phyloP scores from a whole-genome alignment of 2,113 vertebrate species.

The Neolamprologus falcicula region DNA sequence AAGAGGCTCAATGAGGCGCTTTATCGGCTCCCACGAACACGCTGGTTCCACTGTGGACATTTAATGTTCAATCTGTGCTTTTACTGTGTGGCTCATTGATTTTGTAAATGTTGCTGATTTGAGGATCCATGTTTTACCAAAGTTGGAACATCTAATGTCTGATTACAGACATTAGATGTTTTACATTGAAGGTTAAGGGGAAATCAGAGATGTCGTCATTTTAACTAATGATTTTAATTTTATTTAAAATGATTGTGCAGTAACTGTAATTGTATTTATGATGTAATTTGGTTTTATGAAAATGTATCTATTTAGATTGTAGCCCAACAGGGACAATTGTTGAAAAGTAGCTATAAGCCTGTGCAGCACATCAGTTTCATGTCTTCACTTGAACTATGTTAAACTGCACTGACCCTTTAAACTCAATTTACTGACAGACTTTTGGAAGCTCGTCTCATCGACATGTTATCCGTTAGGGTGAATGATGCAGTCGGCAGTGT shows the following conservation, averaged over 20 bases:
- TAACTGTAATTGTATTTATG: neutral
- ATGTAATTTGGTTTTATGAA: neutral
- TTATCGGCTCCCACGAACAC: neutral
- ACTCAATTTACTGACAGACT: neutral
- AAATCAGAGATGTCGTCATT: neutral
- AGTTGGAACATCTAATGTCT: neutral
- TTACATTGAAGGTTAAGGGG: accelerated
- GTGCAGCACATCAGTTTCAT: neutral
- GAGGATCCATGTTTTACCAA: accelerated
- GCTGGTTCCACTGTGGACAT: neutral
- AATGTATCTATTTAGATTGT: neutral
- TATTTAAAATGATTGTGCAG: accelerated
- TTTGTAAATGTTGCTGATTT: neutral
- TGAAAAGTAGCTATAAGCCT: neutral
- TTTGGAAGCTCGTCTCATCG: neutral
- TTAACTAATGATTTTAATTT: neutral
- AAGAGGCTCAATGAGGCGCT: neutral
- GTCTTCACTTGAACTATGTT: neutral
- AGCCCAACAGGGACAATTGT: neutral
- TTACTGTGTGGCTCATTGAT: neutral
- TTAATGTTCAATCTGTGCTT: neutral
- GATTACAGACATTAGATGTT: neutral
- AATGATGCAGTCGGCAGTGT: neutral
- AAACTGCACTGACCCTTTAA: neutral
- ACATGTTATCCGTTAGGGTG: neutral